phyloP scores from a whole-genome alignment of 1,140 invertebrate species.

The Grapholita molesta region DNA sequence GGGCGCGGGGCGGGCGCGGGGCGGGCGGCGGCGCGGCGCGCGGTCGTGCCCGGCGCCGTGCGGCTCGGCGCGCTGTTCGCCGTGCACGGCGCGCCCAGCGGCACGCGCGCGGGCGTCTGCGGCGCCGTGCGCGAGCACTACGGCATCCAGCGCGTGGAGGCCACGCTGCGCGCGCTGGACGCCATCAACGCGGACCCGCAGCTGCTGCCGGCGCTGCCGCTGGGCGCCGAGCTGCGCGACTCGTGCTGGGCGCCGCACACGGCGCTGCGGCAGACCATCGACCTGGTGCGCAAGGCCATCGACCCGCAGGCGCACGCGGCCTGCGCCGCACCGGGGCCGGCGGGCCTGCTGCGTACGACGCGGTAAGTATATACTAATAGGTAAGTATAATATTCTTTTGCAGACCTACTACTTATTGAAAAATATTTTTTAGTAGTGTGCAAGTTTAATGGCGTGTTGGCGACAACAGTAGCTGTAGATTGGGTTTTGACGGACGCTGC shows the following conservation, averaged over 20 bases:
- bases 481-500: too few relatives aligned
- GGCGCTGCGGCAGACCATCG: slow-evolving; percentile 38
- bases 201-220: slow-evolving; percentile 42
- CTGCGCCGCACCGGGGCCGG: neutral
- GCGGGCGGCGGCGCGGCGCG: slow-evolving; percentile 76
- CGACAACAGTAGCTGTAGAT: too few relatives aligned
- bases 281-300: slow-evolving; percentile 35
- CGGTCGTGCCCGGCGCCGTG: slow-evolving; percentile 77
- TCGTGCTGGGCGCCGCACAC: slow-evolving; percentile 40
- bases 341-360: neutral
- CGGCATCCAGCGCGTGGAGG: slow-evolving; percentile 34
- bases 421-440: too few relatives aligned
- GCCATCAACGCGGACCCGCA: slow-evolving; percentile 85
- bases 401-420: too few relatives aligned
- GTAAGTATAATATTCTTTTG: too few relatives aligned
- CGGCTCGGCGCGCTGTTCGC: slow-evolving; percentile 83
- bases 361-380: too few relatives aligned
- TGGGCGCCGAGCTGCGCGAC: slow-evolving; percentile 38
- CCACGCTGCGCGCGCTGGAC: slow-evolving; percentile 73
- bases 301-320: slow-evolving; percentile 15
- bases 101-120: slow-evolving; percentile 33
- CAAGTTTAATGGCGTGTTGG: too few relatives aligned
- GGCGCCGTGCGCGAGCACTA: slow-evolving; percentile 28
- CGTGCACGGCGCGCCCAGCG: slow-evolving; percentile 71
- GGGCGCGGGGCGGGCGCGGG: neutral